Percentiles rank a stretch among this genome's conserved stretches.
phyloP scores from a whole-genome alignment of 2,113 vertebrate genomes.

The Acinonyx jubatus region DNA sequence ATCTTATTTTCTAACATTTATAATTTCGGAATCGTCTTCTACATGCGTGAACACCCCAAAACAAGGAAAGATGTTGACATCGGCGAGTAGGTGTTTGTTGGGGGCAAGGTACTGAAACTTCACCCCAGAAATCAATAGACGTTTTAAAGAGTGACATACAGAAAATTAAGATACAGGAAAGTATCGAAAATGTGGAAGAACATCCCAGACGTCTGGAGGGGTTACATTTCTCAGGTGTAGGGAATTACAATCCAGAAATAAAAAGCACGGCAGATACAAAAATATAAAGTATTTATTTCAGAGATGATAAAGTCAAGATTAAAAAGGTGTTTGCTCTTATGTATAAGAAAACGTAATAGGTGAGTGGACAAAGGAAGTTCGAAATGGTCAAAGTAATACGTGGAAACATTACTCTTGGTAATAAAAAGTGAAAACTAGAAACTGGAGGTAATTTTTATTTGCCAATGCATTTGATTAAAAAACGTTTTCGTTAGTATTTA shows the following conservation, averaged over 20 bases:
- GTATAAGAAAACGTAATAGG: not conserved
- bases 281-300: not conserved
- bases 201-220: not conserved
- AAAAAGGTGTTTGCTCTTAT: not conserved
- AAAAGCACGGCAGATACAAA: not conserved
- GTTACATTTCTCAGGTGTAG: not conserved
- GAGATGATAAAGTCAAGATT: not conserved
- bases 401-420: not conserved
- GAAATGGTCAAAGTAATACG: not conserved
- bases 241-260: not conserved
- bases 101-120: not conserved
- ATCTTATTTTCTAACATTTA: conserved; percentile 13
- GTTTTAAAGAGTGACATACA: not conserved
- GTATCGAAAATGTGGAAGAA: not conserved
- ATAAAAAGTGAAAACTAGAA: conserved; percentile 12
- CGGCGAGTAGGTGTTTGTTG: not conserved
- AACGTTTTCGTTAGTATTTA: too few relatives aligned
- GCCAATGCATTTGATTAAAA: not conserved
- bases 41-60: not conserved
- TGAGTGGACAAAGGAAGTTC: not conserved
- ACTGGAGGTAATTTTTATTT: conserved; percentile 10
- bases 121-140: not conserved
- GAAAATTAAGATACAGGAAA: not conserved
- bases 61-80: not conserved
- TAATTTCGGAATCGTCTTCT: not conserved